Base-by-base conservation (phyloP, 2,113 vertebrate species). In the Morone chrysops region DNA sequence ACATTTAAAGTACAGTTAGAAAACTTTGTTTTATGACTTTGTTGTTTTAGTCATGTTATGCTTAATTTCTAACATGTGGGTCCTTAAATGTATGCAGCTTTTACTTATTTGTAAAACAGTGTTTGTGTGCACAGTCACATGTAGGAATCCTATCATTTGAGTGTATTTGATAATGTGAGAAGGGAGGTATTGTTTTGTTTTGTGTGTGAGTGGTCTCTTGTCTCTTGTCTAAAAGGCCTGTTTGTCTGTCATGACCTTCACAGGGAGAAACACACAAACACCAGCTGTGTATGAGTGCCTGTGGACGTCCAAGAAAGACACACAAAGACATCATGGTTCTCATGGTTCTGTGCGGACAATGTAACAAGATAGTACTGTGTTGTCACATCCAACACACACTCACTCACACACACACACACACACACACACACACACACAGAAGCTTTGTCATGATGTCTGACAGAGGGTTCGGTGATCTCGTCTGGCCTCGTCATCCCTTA, bases 201-300 rank as follows among this genome's bases (percentile, higher is more conserved):
- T 76, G 53, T 87, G 11, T 40, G 67, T 11, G 41, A 68, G 60
- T 63, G 17, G n/a, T 50, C 88, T 85, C 79, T 89, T 88, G 89
- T 87, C 66, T 75, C 75, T 75, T 31, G 36, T 63, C 75, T 82
- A 67, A 78, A 92, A 81, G 70, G 68, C 81, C 67, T 65, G 51
- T 85, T 90, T 94, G 88, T 90, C 84, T 75, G 69, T 75, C 3
- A 20, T 89, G 90, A 91, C 88, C 91, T 91, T 92, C 81, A 79
- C 47, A 41, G 54, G 76, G 25, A 74, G 22, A 70, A 38, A 85
- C 60, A 78, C 63, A 68, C 47, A 48, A 56, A 60, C 22, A 50
- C 36, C 40, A 45, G 40, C 70, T 63, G 78, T 67, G 60, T 76
- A 61, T 63, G 48, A 45, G n/a, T 48, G 53, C 22, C 7, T 51